Conservation (phyloP, 2,113 vertebrate genomes). For the Pica pica region DNA sequence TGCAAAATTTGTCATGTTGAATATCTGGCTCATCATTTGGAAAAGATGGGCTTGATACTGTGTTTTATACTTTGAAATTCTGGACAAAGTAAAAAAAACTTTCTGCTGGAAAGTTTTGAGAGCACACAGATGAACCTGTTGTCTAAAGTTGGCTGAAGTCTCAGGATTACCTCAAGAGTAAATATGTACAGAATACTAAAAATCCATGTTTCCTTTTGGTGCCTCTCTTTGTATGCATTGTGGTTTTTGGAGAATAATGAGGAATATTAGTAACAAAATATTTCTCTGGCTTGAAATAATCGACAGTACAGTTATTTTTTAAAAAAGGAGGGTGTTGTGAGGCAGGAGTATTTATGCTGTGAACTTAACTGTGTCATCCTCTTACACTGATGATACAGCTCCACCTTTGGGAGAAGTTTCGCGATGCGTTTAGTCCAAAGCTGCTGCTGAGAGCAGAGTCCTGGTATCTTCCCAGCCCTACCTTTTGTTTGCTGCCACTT, state of each 20-base stretch:
- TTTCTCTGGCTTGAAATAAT: background rate
- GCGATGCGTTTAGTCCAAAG: background rate
- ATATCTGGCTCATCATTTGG: background rate
- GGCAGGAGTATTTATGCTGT: background rate
- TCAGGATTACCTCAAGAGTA: background rate
- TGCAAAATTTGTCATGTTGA: background rate
- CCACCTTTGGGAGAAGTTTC: slow-evolving; percentile 37
- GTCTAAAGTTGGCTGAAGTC: background rate
- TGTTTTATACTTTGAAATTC: background rate
- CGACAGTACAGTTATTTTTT: background rate
- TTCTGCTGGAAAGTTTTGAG: background rate
- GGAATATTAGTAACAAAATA: background rate
- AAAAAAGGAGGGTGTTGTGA: background rate
- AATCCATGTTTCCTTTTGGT: background rate
- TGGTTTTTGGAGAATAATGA: background rate
- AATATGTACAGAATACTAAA: background rate
- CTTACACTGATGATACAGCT: background rate
- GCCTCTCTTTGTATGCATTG: background rate
- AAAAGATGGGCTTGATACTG: background rate
- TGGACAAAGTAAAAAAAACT: background rate
- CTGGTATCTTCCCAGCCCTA: background rate
- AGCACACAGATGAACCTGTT: background rate
- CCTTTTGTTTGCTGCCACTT: background rate
- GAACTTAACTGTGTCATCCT: background rate
- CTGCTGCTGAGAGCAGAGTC: background rate